Percentiles rank a stretch among this genome's conserved stretches.
Conservation (phyloP, 1,140 invertebrate species). For the Meloidogyne chitwoodi region DNA sequence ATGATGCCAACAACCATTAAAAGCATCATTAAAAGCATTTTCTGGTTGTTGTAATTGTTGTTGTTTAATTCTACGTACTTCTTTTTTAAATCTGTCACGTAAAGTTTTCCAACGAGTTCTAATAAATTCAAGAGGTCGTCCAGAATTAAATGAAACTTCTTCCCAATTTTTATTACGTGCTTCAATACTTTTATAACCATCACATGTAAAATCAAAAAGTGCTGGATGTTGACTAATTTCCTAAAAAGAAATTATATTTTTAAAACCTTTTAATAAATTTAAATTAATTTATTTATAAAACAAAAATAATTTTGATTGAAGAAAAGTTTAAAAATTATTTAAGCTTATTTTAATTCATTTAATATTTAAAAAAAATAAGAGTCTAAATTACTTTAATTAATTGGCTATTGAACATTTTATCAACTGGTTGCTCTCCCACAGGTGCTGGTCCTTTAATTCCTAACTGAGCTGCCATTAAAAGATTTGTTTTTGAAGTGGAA, state of each 20-base stretch:
- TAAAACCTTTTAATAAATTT: too few species aligned
- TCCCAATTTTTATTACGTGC: conserved; percentile 23
- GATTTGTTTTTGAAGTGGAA: neutral
- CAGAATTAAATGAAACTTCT: conserved; percentile 15
- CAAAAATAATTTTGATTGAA: too few species aligned
- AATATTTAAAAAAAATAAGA: too few species aligned
- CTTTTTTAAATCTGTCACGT: conserved; percentile 30
- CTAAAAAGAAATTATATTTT: neutral
- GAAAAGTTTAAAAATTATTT: too few species aligned
- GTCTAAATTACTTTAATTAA: neutral
- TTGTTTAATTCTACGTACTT: conserved; percentile 17
- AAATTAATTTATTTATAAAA: too few species aligned
- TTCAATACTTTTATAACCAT: conserved; percentile 23
- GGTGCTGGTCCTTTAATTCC: neutral
- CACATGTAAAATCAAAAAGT: conserved; percentile 24
- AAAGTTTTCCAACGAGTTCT: conserved; percentile 28
- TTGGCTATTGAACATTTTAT: neutral
- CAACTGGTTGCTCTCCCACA: neutral
- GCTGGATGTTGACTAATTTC: conserved; percentile 23
- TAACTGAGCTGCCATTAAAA: neutral
- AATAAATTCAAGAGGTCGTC: conserved; percentile 27
- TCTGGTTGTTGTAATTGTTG: neutral
- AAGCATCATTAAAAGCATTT: neutral
- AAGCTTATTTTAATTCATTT: too few species aligned
- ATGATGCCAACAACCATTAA: conserved; percentile 15